These are phyloP conservation scores for Siniperca scherzeri DNA, from an alignment of 2,797 vertebrate species.

Conservation along the genomic window DNA sequence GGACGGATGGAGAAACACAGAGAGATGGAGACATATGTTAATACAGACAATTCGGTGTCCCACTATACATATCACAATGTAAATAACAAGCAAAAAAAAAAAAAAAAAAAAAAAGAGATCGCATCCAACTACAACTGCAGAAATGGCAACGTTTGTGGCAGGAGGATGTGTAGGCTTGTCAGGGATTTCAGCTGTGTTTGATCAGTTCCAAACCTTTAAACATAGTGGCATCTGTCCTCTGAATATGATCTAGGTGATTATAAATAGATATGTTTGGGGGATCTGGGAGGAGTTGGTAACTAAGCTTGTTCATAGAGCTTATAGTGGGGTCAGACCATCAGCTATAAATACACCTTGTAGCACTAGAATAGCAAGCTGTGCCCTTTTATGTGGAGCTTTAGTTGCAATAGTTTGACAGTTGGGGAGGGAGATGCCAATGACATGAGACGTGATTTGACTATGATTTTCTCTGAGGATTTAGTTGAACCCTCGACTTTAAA, in stretches of 20 bases:
- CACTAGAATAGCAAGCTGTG: slow-evolving; percentile 77
- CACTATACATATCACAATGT: slow-evolving; percentile 14
- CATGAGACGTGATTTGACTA: slow-evolving; percentile 51
- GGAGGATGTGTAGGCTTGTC: slow-evolving; percentile 57
- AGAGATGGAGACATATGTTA: slow-evolving; percentile 12
- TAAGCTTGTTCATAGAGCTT: slow-evolving; percentile 75
- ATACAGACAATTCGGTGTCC: neutral
- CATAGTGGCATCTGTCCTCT: slow-evolving; percentile 53
- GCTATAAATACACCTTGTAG: slow-evolving; percentile 77
- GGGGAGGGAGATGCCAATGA: slow-evolving; percentile 47
- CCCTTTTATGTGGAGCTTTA: slow-evolving; percentile 77
- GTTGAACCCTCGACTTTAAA: slow-evolving; percentile 55
- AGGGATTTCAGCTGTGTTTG: slow-evolving; percentile 63
- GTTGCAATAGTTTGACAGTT: slow-evolving; percentile 57
- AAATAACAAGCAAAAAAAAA: slow-evolving; percentile 29
- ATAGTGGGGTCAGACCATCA: slow-evolving; percentile 70
- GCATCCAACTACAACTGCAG: slow-evolving; percentile 38
- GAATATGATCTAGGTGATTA: slow-evolving; percentile 66
- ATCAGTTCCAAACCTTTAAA: slow-evolving; percentile 67
- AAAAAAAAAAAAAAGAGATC: slow-evolving; percentile 36
- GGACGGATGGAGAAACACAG: neutral
- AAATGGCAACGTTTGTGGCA: slow-evolving; percentile 57
- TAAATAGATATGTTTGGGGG: slow-evolving; percentile 77
- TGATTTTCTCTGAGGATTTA: slow-evolving; percentile 61
- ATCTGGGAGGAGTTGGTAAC: slow-evolving; percentile 63